Percentiles rank a stretch among this genome's conserved stretches.
Conservation (phyloP, 2,113 vertebrate genomes). For the Hippocampus barbouri region DNA sequence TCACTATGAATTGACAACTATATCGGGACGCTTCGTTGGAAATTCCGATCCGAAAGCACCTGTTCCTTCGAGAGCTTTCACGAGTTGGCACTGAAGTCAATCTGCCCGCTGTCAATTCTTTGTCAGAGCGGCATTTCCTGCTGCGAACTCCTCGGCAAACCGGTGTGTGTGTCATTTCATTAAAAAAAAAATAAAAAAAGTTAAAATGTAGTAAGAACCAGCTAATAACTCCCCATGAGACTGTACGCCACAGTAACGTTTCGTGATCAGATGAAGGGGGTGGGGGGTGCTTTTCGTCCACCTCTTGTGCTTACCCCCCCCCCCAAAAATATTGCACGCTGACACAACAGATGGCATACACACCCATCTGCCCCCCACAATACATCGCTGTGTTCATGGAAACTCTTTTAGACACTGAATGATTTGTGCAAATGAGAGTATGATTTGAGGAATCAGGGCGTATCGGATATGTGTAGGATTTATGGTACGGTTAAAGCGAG, state of each 20-base stretch:
- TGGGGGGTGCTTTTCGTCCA: neutral
- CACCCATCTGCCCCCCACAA: slow-evolving; percentile 13
- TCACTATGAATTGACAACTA: neutral
- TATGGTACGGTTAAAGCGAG: slow-evolving; percentile 42
- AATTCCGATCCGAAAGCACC: slow-evolving; percentile 25
- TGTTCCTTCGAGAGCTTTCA: slow-evolving; percentile 15
- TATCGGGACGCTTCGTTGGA: slow-evolving; percentile 2
- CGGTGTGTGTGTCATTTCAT: too few relatives aligned
- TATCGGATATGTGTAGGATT: slow-evolving; percentile 22
- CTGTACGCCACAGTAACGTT: neutral
- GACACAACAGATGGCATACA: slow-evolving; percentile 48
- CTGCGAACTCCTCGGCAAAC: neutral
- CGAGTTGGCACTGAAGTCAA: too few relatives aligned
- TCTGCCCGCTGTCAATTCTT: neutral
- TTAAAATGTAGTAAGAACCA: neutral
- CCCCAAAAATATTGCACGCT: slow-evolving; percentile 35
- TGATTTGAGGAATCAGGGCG: slow-evolving; percentile 29
- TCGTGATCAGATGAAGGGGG: neutral
- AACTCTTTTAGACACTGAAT: slow-evolving; percentile 39
- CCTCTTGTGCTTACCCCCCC: slow-evolving; percentile 13
- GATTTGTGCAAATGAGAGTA: slow-evolving; percentile 34
- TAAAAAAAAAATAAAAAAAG: too few relatives aligned
- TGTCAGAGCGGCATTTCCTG: neutral
- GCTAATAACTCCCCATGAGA: neutral
- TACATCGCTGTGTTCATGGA: slow-evolving; percentile 36